Percentiles rank a stretch among this genome's conserved stretches.
Evolutionary conservation across 2,113 vertebrate species (phyloP).

Genomic region (Eudyptes chrysolophus): DNA sequence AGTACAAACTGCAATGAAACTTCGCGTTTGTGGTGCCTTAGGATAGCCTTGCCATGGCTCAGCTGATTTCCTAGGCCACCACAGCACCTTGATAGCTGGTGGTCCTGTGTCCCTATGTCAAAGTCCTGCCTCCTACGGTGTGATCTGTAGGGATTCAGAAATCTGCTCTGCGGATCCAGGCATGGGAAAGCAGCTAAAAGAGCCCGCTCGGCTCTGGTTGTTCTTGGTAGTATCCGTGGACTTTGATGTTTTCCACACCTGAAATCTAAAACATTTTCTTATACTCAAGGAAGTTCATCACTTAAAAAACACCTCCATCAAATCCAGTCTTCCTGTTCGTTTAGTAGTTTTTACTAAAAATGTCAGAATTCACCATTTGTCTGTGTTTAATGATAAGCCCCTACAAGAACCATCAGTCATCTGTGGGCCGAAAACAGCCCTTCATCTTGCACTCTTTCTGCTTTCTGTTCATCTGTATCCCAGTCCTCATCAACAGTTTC

Average conservation of each 20-base stretch:
- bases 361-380: neutral
- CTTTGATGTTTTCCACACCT: neutral
- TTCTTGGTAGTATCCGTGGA: neutral
- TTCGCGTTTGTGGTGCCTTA: neutral
- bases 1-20: neutral
- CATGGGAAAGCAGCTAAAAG: neutral
- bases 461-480: neutral
- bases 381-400: slow-evolving; percentile 1
- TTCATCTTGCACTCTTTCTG: neutral
- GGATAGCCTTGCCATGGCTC: neutral
- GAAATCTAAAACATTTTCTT: neutral
- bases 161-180: neutral
- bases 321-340: neutral
- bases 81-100: neutral
- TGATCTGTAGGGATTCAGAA: neutral
- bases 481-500: neutral
- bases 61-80: neutral
- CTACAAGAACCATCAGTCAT: neutral
- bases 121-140: neutral
- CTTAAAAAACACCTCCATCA: neutral
- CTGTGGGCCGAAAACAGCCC: neutral
- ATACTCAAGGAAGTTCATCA: neutral
- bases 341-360: neutral
- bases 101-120: neutral
- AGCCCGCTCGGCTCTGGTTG: neutral